Conservation (phyloP, 2,113 vertebrate genomes). For the Miniopterus natalensis region DNA sequence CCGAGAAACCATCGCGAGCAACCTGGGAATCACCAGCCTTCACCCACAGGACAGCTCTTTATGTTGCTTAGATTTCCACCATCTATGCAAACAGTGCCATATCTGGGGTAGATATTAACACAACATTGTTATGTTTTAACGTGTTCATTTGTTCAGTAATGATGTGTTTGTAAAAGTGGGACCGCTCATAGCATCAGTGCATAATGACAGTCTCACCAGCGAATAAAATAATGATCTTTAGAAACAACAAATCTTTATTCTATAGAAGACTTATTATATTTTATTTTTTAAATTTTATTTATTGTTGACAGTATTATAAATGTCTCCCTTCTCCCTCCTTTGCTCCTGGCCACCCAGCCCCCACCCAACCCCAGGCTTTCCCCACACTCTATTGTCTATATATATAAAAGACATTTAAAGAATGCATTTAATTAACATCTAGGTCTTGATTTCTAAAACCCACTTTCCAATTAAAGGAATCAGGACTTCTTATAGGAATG, state of each 20-base stretch:
- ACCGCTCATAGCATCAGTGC: neutral
- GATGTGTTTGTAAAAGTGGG: neutral
- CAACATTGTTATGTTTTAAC: neutral
- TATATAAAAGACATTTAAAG: neutral
- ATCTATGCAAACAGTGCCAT: neutral
- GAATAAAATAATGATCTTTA: neutral
- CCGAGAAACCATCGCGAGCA: neutral
- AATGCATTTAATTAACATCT: neutral
- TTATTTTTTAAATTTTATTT: too few species aligned
- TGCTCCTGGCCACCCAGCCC: too few species aligned
- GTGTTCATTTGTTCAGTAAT: neutral
- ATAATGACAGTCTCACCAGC: neutral
- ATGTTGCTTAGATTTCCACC: neutral
- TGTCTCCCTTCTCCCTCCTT: too few species aligned
- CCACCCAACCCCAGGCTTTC: too few species aligned
- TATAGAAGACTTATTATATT: too few species aligned
- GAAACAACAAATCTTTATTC: neutral
- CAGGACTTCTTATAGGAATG: neutral
- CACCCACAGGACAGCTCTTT: neutral
- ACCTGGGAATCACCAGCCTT: neutral
- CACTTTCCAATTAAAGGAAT: neutral
- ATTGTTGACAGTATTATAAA: too few species aligned
- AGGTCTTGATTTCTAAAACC: conserved; percentile 14
- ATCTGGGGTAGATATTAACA: neutral
- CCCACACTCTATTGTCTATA: too few species aligned